Conservation (phyloP, 2,113 vertebrate genomes). For the Leuciscus idus region DNA sequence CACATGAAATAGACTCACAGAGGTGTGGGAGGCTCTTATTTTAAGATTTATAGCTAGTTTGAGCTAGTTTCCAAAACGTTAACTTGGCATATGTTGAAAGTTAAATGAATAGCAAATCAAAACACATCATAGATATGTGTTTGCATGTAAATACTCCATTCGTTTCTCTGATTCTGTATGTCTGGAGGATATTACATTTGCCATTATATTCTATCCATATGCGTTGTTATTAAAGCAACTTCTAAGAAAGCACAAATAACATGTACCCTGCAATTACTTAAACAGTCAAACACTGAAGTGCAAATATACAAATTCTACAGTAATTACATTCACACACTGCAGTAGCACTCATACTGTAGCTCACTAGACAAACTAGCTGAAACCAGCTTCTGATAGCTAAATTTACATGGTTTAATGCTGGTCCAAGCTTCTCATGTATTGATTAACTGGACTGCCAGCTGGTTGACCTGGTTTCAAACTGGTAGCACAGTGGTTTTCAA, state of each 20-base stretch:
- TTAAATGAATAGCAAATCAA: slow-evolving; percentile 10
- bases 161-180: slow-evolving; percentile 14
- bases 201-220: not conserved
- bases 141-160: not conserved
- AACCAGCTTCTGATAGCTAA: not conserved
- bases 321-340: not conserved
- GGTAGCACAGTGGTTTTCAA: too few species aligned
- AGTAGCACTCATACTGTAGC: not conserved
- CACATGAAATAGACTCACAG: not conserved
- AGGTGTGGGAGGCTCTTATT: not conserved
- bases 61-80: not conserved
- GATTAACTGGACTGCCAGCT: not conserved
- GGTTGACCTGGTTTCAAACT: too few species aligned
- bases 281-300: not conserved
- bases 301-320: not conserved
- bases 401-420: not conserved
- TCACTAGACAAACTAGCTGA: not conserved
- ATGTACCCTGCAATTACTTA: not conserved
- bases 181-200: slow-evolving; percentile 15
- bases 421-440: not conserved
- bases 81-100: not conserved
- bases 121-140: not conserved
- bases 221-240: not conserved
- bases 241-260: not conserved
- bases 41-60: not conserved